Base-by-base conservation (phyloP, 2,797 vertebrate species). In the Pteropus rufus region DNA sequence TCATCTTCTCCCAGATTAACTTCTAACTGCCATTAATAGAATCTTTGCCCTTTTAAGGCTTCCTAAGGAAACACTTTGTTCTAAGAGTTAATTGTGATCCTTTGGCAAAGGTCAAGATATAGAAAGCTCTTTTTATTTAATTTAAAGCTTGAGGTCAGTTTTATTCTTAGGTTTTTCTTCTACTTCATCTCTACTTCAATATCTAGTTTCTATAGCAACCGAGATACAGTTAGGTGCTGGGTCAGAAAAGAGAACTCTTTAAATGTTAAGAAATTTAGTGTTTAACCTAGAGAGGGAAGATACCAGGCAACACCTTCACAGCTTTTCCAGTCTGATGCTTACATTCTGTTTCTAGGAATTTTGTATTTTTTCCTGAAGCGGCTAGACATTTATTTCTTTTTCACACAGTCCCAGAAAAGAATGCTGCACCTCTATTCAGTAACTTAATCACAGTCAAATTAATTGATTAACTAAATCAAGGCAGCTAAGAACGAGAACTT, bases 171-270 rank as follows among this genome's bases (percentile, higher is more conserved):
- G 36, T 56, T 95, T 93, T 54, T 89, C 54, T 95, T 89, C 69
- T 86, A 16, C 41, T 89, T 94, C 15, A 34, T 83, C 21, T 90
- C 11, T 90, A 60, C 80, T 97, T 94, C 26, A 90, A 1, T 87
- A 62, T 90, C 86, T 96, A 49, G 72, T 97, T 96, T 95, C 90
- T 94, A 36, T 97, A 97, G 95, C 91, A 96, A 88, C 96, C 80
- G 83, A 88, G 49, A 10, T 88, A 56, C 9, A 73, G 46, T 93
- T 75, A 94, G 58, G 62, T 93, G 41, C 15, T 90, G 39, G 91
- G 62, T 95, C 84, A 93, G 60, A 93, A 87, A 94, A 91, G 29
- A 85, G 64, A 94, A 92, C 39, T 87, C 31, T 82, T 82, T 85
- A 85, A 29, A 70, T 95, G 34, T 96, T 80, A 93, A 91, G 70